Base-by-base conservation (phyloP, 2,888 invertebrate species). In the Lydus trimaculatus region DNA sequence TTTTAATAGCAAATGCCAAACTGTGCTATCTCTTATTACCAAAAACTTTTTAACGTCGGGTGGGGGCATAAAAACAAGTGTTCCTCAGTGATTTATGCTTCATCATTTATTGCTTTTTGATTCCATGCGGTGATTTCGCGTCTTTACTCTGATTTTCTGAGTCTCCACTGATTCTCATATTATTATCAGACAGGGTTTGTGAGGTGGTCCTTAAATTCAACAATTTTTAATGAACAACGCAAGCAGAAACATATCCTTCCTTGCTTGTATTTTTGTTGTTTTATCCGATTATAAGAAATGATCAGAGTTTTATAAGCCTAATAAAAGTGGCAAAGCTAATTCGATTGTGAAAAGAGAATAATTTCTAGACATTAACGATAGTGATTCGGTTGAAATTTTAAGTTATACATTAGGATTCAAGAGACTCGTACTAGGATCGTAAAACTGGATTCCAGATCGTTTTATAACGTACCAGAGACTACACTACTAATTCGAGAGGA, bases 1-100 rank as follows among this genome's bases (percentile, higher is more conserved):
- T 82, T 82, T 82, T 81, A 82, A 82, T 82, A 82, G 81, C 76
- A 72, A 76, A 79, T 76, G 76, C 79, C 78, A 77, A 77, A 77
- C 75, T 70, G 74, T 75, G 69, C 76, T 75, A 77, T 77, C 79
- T 78, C 76, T 76, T 79, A 79, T 80, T 79, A 78, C 78, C 73
- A 73, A 74, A 73, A 79, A 80, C 69, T 80, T 80, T 81, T 78
- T 76, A 78, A 78, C 75, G 76, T 72, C 70, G 58, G 11, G 8
- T 43, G 25, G 20, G 36, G 23, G 70, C 68, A 76, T 76, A 78
- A 80, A 78, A 79, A 78, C 77, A 78, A 73, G 69, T 75, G 76
- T 75, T 73, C 70, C 68, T 58, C 68, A 66, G 65, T 75, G 77
- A 75, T 75, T 77, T 76, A 77, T 77, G 68, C 70, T 65, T 65